These are phyloP conservation scores for Myrmecobius fasciatus DNA, from an alignment of 2,113 vertebrate genomes.

Conservation along the genomic window DNA sequence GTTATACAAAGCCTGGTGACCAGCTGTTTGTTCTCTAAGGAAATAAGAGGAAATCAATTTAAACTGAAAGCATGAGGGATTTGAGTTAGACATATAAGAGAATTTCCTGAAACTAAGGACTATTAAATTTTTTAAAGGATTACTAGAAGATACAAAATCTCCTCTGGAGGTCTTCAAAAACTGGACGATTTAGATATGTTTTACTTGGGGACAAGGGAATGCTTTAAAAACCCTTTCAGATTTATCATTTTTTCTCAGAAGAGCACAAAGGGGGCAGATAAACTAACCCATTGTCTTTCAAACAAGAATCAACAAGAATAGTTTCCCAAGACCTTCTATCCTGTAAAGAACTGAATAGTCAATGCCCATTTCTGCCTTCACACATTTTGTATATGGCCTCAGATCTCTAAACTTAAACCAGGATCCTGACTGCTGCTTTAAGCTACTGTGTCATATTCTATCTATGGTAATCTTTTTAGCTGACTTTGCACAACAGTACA, in stretches of 20 bases:
- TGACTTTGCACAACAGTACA: conserved; percentile 78
- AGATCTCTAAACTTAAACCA: neutral
- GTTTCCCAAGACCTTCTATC: neutral
- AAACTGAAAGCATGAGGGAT: neutral
- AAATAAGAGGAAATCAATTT: neutral
- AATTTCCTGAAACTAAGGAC: neutral
- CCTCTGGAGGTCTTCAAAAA: neutral
- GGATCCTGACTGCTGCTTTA: conserved; percentile 66
- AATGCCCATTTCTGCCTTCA: neutral
- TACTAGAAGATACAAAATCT: neutral
- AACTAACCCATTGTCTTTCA: neutral
- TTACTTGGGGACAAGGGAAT: neutral
- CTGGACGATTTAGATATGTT: neutral
- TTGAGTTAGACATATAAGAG: neutral
- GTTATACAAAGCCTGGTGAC: neutral
- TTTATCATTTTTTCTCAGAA: neutral
- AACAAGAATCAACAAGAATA: neutral
- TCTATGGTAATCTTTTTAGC: conserved; percentile 79
- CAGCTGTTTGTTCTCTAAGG: neutral
- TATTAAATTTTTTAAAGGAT: neutral
- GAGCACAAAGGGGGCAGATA: neutral
- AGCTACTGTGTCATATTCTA: conserved; percentile 72
- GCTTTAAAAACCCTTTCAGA: neutral
- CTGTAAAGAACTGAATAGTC: neutral
- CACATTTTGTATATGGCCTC: neutral